A percentile compares a stretch with the other conserved stretches of the same genome.
Conservation (phyloP, 2,113 vertebrate species). For the Eubucco bourcierii region DNA sequence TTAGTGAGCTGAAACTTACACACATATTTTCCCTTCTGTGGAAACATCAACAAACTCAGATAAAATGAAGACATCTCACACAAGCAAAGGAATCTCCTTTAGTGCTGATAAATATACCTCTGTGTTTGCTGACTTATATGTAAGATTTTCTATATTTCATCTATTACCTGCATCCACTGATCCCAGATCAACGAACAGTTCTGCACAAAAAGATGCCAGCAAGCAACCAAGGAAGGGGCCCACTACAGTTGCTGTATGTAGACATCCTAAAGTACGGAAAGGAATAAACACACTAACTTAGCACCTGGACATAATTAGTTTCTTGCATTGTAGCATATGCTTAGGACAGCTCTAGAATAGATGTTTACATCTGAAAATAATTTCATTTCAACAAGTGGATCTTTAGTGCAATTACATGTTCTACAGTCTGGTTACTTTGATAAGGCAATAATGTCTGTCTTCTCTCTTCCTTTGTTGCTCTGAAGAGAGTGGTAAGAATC, state of each 20-base stretch:
- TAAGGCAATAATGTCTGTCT: not conserved
- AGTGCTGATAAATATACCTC: not conserved
- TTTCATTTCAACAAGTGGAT: not conserved
- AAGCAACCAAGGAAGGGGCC: constrained; percentile 90
- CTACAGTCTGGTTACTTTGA: not conserved
- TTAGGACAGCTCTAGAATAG: not conserved
- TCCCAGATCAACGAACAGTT: constrained; percentile 91
- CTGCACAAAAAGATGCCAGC: constrained; percentile 86
- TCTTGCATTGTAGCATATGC: not conserved
- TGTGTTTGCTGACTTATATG: not conserved
- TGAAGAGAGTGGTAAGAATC: not conserved
- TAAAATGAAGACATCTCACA: not conserved
- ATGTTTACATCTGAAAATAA: not conserved
- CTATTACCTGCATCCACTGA: constrained; percentile 85
- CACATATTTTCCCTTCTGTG: not conserved
- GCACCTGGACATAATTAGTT: not conserved
- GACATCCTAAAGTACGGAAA: constrained; percentile 75
- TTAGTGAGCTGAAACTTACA: not conserved
- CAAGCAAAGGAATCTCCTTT: not conserved
- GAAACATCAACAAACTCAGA: not conserved
- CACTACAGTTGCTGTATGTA: constrained; percentile 85
- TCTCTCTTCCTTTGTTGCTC: not conserved
- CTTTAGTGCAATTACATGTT: not conserved
- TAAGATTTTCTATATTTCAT: not conserved
- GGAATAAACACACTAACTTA: not conserved